Evolutionary conservation across 2,113 vertebrate species (phyloP).

Genomic region (Syrmaticus mikado): DNA sequence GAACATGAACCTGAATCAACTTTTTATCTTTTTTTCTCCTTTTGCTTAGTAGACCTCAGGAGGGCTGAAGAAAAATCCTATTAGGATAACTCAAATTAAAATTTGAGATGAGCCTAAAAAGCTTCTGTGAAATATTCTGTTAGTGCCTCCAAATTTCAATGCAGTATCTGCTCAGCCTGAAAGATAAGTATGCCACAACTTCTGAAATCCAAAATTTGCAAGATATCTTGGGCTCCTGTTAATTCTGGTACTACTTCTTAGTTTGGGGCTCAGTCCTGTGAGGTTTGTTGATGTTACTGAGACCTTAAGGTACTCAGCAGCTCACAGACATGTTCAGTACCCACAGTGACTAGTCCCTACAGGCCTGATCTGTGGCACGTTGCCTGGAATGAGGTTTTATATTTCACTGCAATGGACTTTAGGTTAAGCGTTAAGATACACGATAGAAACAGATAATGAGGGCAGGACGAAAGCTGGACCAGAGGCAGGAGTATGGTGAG

Average conservation of each 20-base stretch:
- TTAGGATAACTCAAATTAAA: constrained; percentile 4
- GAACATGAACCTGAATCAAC: constrained; percentile 64
- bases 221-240: background rate
- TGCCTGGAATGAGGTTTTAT: background rate
- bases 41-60: background rate
- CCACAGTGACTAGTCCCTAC: background rate
- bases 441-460: background rate
- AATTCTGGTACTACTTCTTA: background rate
- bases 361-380: background rate
- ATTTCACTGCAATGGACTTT: background rate
- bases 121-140: background rate
- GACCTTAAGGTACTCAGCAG: background rate
- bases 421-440: background rate
- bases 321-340: background rate
- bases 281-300: background rate
- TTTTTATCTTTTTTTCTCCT: background rate
- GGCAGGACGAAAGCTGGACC: background rate
- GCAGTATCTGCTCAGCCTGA: background rate
- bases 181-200: background rate
- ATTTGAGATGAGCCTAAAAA: background rate
- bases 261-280: background rate
- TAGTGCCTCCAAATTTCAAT: background rate
- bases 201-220: background rate
- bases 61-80: constrained; percentile 1
- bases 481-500: background rate